Conservation (phyloP, 1,140 invertebrate species). For the Ostrea denselamellosa region DNA sequence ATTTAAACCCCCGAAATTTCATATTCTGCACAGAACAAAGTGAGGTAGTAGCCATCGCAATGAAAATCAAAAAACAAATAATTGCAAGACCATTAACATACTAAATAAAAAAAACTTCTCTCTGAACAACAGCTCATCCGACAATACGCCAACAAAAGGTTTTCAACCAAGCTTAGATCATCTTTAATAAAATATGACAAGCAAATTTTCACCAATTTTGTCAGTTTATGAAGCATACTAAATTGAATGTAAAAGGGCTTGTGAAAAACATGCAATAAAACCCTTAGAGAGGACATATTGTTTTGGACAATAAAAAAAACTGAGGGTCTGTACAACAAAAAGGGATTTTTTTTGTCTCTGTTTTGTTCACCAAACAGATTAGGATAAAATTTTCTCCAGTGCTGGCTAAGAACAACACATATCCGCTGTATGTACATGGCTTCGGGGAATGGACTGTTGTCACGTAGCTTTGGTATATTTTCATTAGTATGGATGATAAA, state of each 20-base stretch:
- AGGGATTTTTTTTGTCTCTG: not conserved
- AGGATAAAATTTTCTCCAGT: constrained; percentile 14
- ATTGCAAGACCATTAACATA: not conserved
- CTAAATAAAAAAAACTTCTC: constrained; percentile 5
- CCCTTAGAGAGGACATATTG: not conserved
- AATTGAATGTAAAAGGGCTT: not conserved
- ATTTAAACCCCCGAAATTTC: constrained; percentile 28
- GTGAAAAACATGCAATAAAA: not conserved
- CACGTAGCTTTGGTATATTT: not conserved
- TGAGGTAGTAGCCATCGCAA: constrained; percentile 17
- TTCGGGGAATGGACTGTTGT: not conserved
- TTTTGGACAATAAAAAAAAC: not conserved
- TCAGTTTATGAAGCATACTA: not conserved
- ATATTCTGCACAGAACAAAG: not conserved
- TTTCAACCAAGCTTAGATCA: constrained; percentile 8
- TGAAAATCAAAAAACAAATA: constrained; percentile 35
- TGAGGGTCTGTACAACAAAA: not conserved
- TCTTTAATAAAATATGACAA: constrained; percentile 35
- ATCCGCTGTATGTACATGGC: not conserved
- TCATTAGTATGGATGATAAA: constrained; percentile 36
- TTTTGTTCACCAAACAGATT: not conserved
- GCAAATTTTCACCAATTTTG: constrained; percentile 14
- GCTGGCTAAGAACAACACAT: not conserved
- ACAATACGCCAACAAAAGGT: not conserved
- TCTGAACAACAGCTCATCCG: not conserved